Base-by-base conservation (phyloP, 30 jellyfish, hydroid and myxozoan species). In the Haliclystus octoradiatus region DNA sequence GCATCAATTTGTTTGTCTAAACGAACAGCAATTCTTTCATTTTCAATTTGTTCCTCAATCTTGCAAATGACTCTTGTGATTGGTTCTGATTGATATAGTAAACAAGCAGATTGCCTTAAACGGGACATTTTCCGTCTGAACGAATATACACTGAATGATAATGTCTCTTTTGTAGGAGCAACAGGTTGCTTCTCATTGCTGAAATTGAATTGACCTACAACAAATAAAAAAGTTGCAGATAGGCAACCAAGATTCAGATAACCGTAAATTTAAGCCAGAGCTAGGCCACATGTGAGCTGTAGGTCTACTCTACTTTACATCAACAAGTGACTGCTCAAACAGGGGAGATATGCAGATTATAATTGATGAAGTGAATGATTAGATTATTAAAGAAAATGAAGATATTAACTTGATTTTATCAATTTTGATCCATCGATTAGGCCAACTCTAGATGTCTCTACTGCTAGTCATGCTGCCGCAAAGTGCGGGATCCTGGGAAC, bases 111-210 rank as follows among this genome's bases (percentile, higher is more conserved):
- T 22, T 86, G 81, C 22, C 96, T 68, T n/a, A 86, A 76, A 15
- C 76, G 73, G 12, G 86, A 94, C 96, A 86, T 86, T 34, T 80
- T 69, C 31, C 94, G 67, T 27, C 84, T 90, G 24, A 86, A 79
- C 4, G 96, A 87, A 65, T 86, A 86, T 64, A 62, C 50, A 27
- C 81, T 67, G 52, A 79, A 86, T 19, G 96, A 86, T 60, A 86
- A 46, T 32, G 26, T 71, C 69, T 86, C 96, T 31, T 75, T 76
- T 0, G 96, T 73, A 61, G 96, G 96, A 15, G 96, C 96, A 15
- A 78, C 75, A 13, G 94, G 94, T 62, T 86, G 96, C 26, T 66
- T 74, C 27, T 66, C 77, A 68, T 78, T 30, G 31, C 79, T 93
- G 61, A 80, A 62, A 2, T 66, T 31, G 63, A 72, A 51, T n/a